Conservation (phyloP, 2,797 vertebrate genomes). For the Paedocypris micromegethes region DNA sequence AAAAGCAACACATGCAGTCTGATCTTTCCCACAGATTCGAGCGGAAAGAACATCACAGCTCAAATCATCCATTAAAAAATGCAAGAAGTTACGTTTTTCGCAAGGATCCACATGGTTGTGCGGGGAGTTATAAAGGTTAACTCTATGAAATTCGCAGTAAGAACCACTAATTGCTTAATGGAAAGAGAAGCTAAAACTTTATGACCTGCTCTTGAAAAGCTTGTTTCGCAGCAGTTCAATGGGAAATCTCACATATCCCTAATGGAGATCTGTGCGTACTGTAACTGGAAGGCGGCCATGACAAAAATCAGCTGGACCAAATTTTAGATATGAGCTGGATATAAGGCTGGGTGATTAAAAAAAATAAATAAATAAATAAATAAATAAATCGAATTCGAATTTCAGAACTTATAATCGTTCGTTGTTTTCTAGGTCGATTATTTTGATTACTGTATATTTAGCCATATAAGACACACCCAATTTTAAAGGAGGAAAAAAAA, state of each 20-base stretch:
- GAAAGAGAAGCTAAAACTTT: background rate
- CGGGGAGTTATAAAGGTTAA: background rate
- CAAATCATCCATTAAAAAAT: background rate
- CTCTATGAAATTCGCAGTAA: background rate
- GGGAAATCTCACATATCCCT: background rate
- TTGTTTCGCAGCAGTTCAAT: background rate
- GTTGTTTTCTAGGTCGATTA: too few relatives aligned
- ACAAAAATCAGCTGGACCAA: background rate
- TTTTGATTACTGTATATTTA: too few relatives aligned
- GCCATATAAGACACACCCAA: too few relatives aligned
- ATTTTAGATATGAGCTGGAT: too few relatives aligned
- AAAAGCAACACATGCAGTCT: background rate
- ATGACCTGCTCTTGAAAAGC: constrained; percentile 7
- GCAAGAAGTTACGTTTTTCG: too few relatives aligned
- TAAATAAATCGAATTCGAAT: too few relatives aligned
- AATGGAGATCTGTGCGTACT: background rate
- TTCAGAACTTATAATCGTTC: too few relatives aligned
- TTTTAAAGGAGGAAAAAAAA: too few relatives aligned
- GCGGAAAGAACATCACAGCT: constrained; percentile 5
- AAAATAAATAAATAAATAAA: too few relatives aligned
- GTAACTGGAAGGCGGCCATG: constrained; percentile 5
- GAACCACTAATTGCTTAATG: background rate
- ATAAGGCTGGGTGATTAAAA: too few relatives aligned
- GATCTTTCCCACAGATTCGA: constrained; percentile 9
- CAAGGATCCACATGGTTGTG: too few relatives aligned